Evolutionary conservation across 2,888 invertebrate genomes (phyloP), one percentile per base, ranked within the genome.

Genomic region (Protonemura montana): DNA sequence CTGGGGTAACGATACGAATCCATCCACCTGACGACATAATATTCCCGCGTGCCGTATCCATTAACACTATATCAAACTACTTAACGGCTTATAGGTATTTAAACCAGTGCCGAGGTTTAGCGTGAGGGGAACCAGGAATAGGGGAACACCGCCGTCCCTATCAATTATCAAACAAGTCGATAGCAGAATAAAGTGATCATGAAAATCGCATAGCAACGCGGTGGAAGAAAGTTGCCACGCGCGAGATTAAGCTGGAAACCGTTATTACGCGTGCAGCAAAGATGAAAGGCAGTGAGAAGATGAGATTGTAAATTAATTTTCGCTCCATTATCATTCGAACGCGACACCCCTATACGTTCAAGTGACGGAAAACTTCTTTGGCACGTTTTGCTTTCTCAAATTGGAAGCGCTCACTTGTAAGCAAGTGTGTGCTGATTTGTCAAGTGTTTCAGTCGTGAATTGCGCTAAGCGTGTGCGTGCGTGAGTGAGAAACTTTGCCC

Each of bases 221-320:
- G 21, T 59, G 3, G 21, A 59, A 35, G 35, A 35, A 35, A 35
- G 35, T 16, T 21, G 59, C 59, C 16, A 16, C 13, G 59, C 59
- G 6, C 35, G 35, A 35, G 35, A 3, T 35, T 3, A 3, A 35
- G 35, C 35, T 35, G 35, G 35, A 35, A 10, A 35, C n/a, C 35
- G 35, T 35, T 35, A 35, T 35, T 21, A 59, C 59, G 21, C 41
- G 41, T 41, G 6, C 21, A 59, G 21, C 59, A 59, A 59, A 59
- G 59, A 59, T 59, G 59, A 59, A 59, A 59, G 59, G 59, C 59
- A 59, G 10, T 21, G 59, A 10, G 16, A 21, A 59, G 59, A 59
- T 59, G 59, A 59, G 59, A 59, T 59, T 59, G 59, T 59, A 59
- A 59, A 59, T 59, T 59, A 10, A 59, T 59, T 59, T 59, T 59